These are phyloP conservation scores for Cosmia trapezina DNA, from an alignment of 2,888 invertebrate genomes.

Conservation along the genomic window DNA sequence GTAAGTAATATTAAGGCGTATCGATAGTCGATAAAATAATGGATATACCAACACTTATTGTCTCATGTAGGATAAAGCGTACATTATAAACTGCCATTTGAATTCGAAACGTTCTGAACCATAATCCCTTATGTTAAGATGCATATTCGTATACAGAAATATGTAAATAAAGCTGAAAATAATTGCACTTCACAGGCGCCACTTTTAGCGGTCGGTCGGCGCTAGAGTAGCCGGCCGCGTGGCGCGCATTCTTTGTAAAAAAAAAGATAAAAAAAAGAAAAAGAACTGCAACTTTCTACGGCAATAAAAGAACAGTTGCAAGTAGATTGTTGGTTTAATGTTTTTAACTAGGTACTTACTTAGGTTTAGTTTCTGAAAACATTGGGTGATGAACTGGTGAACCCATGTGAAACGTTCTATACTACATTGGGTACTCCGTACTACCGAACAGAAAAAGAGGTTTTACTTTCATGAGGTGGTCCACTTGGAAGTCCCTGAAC, in stretches of 20 bases:
- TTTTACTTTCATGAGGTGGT: too few relatives aligned
- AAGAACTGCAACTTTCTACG: slow-evolving; percentile 71
- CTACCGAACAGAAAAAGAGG: too few relatives aligned
- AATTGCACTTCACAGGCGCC: slow-evolving; percentile 61
- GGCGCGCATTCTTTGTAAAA: slow-evolving; percentile 73
- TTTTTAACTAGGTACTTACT: background rate
- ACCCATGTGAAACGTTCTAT: background rate
- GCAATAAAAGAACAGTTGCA: slow-evolving; percentile 14
- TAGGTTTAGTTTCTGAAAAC: background rate
- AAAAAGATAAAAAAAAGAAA: slow-evolving; percentile 15
- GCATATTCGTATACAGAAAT: slow-evolving; percentile 7
- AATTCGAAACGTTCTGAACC: slow-evolving; percentile 21
- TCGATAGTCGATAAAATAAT: slow-evolving; percentile 62
- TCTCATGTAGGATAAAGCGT: slow-evolving; percentile 47
- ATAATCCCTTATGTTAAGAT: background rate
- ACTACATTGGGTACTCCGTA: too few relatives aligned
- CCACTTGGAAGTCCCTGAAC: too few relatives aligned
- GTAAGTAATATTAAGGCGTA: slow-evolving; percentile 9
- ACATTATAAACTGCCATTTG: slow-evolving; percentile 27
- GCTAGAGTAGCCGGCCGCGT: slow-evolving; percentile 69
- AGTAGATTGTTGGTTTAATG: slow-evolving; percentile 6
- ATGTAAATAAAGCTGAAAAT: slow-evolving; percentile 63
- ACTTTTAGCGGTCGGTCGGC: slow-evolving; percentile 73
- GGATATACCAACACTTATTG: slow-evolving; percentile 21
- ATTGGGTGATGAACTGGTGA: too few relatives aligned